Conservation (phyloP, 2,797 vertebrate species). For the Sardinella longiceps region DNA sequence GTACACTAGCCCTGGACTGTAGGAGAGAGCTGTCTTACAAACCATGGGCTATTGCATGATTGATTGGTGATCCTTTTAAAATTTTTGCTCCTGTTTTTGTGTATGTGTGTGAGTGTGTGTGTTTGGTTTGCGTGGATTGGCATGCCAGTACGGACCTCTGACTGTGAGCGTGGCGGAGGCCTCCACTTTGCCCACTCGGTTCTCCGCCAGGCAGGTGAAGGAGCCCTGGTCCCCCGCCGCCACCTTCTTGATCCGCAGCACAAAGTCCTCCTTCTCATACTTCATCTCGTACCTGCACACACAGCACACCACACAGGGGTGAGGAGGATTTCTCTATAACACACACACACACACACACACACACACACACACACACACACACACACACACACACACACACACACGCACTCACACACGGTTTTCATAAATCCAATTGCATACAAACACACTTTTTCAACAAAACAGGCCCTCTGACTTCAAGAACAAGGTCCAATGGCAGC, state of each 20-base stretch:
- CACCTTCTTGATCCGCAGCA: conserved; percentile 91
- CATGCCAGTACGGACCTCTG: conserved; percentile 82
- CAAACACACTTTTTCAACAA: neutral
- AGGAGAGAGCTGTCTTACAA: neutral
- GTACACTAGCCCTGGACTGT: neutral
- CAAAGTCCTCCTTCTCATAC: conserved; percentile 87
- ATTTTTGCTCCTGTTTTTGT: too few relatives aligned
- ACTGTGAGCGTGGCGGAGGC: conserved; percentile 91
- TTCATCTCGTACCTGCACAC: conserved; percentile 89
- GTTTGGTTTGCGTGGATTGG: neutral
- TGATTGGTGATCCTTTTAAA: too few relatives aligned
- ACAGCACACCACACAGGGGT: neutral
- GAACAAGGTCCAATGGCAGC: neutral
- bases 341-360: neutral
- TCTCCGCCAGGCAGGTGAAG: conserved; percentile 90
- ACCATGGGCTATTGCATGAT: too few relatives aligned
- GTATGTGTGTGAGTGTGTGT: neutral
- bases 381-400: conserved; percentile 1
- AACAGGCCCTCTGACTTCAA: neutral
- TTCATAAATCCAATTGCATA: too few relatives aligned
- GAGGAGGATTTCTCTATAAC: neutral
- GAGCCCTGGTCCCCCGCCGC: conserved; percentile 86
- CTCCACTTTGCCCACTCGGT: conserved; percentile 92
- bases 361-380: neutral
- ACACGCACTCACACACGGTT: neutral